Percentiles rank a stretch among this genome's conserved stretches.
phyloP scores from a whole-genome alignment of 30 jellyfish, hydroid and myxozoan species.

The Aurelia aurita region DNA sequence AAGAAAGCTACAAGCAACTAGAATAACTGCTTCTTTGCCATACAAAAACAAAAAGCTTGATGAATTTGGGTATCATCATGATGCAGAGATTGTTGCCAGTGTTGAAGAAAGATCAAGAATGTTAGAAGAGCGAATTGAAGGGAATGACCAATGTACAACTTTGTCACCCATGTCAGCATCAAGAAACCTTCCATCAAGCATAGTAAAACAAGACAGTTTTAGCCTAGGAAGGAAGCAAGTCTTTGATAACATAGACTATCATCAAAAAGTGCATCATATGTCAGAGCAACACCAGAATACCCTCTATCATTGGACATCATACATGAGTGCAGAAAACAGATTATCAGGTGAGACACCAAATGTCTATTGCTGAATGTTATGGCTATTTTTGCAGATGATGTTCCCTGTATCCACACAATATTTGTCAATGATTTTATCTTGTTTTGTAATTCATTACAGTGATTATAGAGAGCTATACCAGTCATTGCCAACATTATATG shows the following conservation, averaged over 20 bases:
- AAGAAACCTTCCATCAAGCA: not conserved
- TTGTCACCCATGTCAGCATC: not conserved
- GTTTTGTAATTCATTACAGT: too few relatives aligned
- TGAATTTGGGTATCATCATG: not conserved
- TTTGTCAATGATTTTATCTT: too few relatives aligned
- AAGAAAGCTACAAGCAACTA: not conserved
- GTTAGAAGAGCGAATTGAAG: not conserved
- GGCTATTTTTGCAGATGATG: too few relatives aligned
- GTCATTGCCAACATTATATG: too few relatives aligned
- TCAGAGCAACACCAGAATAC: conserved; percentile 16
- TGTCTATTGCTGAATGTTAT: not conserved
- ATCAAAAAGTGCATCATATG: conserved; percentile 22
- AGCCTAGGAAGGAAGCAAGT: conserved; percentile 17
- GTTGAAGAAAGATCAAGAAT: not conserved
- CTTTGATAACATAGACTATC: conserved; percentile 25
- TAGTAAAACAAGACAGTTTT: not conserved
- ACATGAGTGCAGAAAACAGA: not conserved
- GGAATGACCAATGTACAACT: too few relatives aligned
- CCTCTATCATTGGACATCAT: not conserved
- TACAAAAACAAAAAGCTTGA: not conserved
- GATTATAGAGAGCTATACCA: too few relatives aligned
- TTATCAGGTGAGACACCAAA: not conserved
- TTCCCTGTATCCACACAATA: too few relatives aligned
- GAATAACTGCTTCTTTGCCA: not conserved
- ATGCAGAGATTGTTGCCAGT: not conserved